Conservation (phyloP, 1,140 invertebrate genomes). For the Cydia fagiglandana region DNA sequence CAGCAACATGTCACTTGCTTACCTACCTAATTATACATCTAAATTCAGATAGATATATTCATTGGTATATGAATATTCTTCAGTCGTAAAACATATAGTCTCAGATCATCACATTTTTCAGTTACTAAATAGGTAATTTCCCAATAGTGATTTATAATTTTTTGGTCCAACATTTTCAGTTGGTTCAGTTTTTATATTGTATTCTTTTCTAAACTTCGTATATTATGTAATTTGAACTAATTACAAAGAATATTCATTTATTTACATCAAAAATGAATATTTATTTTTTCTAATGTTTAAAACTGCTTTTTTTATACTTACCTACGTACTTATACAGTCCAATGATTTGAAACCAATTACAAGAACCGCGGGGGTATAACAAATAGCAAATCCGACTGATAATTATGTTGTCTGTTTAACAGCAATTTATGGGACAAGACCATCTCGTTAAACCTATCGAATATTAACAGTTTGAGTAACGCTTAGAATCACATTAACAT, state of each 20-base stretch:
- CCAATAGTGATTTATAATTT: too few relatives aligned
- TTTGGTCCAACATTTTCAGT: too few relatives aligned
- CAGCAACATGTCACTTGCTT: neutral
- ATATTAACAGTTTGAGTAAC: neutral
- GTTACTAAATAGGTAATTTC: too few relatives aligned
- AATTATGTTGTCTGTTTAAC: conserved; percentile 31
- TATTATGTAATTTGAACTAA: too few relatives aligned
- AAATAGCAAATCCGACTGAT: conserved; percentile 11
- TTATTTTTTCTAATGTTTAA: neutral
- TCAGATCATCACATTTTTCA: too few relatives aligned
- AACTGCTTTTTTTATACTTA: neutral
- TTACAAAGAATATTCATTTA: too few relatives aligned
- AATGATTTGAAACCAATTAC: conserved; percentile 24
- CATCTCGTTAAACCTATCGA: conserved; percentile 18
- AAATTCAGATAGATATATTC: neutral
- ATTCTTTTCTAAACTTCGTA: too few relatives aligned
- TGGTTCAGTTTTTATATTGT: too few relatives aligned
- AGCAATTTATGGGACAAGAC: conserved; percentile 14
- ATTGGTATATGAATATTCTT: neutral
- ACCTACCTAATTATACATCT: neutral
- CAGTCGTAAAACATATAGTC: too few relatives aligned
- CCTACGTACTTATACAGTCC: too few relatives aligned
- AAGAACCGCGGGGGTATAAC: conserved; percentile 13
- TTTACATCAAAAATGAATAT: too few relatives aligned
- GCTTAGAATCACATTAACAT: conserved; percentile 1